Conservation (phyloP, 2,113 vertebrate genomes). For the Atrichornis clamosus region DNA sequence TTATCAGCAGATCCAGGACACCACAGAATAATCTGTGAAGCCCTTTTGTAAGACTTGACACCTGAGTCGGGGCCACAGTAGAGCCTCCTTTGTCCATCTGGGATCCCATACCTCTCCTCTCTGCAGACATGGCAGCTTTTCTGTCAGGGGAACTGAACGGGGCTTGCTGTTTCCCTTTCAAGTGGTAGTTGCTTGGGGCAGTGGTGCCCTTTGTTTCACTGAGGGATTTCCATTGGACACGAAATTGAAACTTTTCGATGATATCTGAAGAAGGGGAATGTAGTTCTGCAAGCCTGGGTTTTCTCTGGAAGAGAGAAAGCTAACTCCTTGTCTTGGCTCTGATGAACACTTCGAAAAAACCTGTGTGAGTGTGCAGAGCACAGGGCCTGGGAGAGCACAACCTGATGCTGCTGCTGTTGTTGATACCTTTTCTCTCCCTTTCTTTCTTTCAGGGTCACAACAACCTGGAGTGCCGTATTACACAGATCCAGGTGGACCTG, state of each 20-base stretch:
- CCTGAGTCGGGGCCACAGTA: background rate
- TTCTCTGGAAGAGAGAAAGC: background rate
- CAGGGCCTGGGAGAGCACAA: background rate
- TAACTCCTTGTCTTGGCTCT: background rate
- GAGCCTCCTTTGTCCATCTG: background rate
- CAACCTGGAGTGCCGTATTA: slow-evolving; percentile 86
- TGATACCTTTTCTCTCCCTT: background rate
- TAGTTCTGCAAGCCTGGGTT: background rate
- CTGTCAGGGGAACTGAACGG: background rate
- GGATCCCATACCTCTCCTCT: background rate
- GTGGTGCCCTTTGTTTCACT: background rate
- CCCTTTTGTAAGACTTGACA: background rate
- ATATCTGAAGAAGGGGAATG: background rate
- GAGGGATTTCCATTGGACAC: background rate
- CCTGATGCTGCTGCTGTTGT: fast-evolving
- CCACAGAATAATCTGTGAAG: background rate
- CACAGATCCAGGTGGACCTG: slow-evolving; percentile 78
- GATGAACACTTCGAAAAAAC: background rate
- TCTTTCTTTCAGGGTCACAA: slow-evolving; percentile 81
- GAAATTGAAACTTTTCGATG: background rate
- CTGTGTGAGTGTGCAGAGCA: background rate
- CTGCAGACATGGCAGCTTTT: background rate
- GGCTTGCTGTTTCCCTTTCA: background rate
- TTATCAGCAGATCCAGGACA: background rate
- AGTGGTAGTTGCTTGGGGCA: background rate